phyloP scores from a whole-genome alignment of 2,113 vertebrate species.

The Psittacara wagleri region DNA sequence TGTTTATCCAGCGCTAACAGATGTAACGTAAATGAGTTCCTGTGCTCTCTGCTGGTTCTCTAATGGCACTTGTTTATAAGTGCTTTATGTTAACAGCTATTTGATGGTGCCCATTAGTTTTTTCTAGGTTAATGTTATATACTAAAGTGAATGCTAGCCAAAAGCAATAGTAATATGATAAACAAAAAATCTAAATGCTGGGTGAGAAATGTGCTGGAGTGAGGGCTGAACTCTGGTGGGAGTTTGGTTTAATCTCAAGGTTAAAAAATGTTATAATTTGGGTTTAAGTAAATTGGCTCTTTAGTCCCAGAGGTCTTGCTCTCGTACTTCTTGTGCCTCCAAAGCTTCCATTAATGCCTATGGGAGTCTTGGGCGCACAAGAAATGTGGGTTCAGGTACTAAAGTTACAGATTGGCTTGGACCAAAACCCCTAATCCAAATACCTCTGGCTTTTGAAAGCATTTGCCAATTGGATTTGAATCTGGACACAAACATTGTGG shows the following conservation, averaged over 20 bases:
- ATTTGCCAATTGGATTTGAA: slow-evolving; percentile 70
- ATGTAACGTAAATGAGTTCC: slow-evolving; percentile 51
- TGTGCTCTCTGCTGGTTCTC: slow-evolving; percentile 36
- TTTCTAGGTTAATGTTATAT: slow-evolving; percentile 63
- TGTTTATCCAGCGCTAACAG: slow-evolving; percentile 30
- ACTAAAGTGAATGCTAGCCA: slow-evolving; percentile 41
- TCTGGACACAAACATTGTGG: slow-evolving; percentile 69
- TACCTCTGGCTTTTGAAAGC: slow-evolving; percentile 63
- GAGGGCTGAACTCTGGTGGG: slow-evolving; percentile 30
- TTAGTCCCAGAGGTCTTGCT: slow-evolving; percentile 53
- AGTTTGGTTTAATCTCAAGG: slow-evolving; percentile 67
- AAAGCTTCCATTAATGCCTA: slow-evolving; percentile 61
- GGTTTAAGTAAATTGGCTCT: slow-evolving; percentile 67
- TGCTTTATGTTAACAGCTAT: slow-evolving; percentile 67
- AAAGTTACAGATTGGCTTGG: slow-evolving; percentile 70
- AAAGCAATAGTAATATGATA: slow-evolving; percentile 58
- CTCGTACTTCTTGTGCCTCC: slow-evolving; percentile 52
- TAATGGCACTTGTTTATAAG: slow-evolving; percentile 71
- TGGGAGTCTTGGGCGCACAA: slow-evolving; percentile 54
- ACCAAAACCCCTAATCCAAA: slow-evolving; percentile 69
- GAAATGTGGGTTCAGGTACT: slow-evolving; percentile 63
- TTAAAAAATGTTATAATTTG: slow-evolving; percentile 67
- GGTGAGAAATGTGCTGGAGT: slow-evolving; percentile 59
- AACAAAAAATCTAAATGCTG: slow-evolving; percentile 62
- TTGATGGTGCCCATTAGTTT: slow-evolving; percentile 68